Evolutionary conservation across 2,113 vertebrate species (phyloP).

Genomic region (Burhinus bistriatus): DNA sequence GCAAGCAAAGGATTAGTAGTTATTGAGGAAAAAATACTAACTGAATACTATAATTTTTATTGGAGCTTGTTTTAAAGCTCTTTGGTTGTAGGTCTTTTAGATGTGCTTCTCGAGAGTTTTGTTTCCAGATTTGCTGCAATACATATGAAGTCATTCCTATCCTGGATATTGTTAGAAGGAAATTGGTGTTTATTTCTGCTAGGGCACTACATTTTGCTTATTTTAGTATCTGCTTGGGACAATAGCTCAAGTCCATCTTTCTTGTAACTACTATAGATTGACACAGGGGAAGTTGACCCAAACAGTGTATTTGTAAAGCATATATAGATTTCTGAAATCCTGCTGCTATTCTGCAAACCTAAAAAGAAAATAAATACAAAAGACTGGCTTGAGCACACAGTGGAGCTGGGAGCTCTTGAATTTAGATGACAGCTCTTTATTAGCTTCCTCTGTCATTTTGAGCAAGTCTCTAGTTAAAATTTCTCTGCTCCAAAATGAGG

Average conservation of each 20-base stretch:
- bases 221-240: neutral
- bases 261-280: neutral
- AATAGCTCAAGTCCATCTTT: neutral
- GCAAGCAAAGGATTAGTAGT: neutral
- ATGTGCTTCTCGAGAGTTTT: neutral
- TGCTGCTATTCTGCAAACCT: neutral
- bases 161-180: neutral
- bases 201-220: neutral
- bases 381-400: neutral
- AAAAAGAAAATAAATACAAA: neutral
- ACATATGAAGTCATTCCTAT: neutral
- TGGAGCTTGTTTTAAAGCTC: neutral
- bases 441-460: neutral
- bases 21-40: neutral
- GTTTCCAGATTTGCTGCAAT: neutral
- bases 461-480: neutral
- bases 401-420: neutral
- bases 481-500: neutral
- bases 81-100: neutral
- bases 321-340: neutral
- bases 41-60: neutral
- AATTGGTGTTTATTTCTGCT: neutral
- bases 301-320: neutral
- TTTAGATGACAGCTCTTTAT: neutral
- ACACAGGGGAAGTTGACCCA: neutral